Evolutionary conservation across 35 echinoderm and acorn worm species (phyloP), one percentile per base, ranked within the genome.

Genomic region (Chiridota heheva): DNA sequence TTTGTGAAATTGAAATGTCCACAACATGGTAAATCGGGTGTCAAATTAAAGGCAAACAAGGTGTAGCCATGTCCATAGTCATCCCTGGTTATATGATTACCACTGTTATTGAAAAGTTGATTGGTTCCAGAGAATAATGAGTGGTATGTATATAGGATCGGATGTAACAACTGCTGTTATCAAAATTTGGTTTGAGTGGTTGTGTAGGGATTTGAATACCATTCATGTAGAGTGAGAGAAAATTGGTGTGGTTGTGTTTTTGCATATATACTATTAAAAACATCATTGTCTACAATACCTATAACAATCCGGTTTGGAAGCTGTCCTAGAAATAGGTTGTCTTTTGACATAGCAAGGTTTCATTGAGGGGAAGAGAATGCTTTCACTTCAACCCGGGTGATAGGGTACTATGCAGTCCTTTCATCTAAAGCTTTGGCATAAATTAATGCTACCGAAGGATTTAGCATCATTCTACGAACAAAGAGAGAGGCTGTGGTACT

Each of bases 221-320:
- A 41, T 87, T 64, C 10, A 79, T 48, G 24, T 58, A 64, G 12
- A 87, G 12, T 4, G 34, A 15, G 15, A 78, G 2, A 40, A 49
- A 87, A 80, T 87, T 68, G 4, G 43, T 36, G 12, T 51, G 47
- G 29, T n/a, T 87, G 59, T 87, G 53, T 87, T 40, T 87, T 79
- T 1, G 7, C 34, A 26, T 67, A 87, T 10, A 17, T 17, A 7
- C 85, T 64, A 58, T 88, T 88, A 33, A 65, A 88, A 5, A 64
- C 59, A 12, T 78, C 62, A 31, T 67, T 59, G 20, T 67, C 64
- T 2, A 83, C 64, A 22, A 83, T n/a, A 0, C 40, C 42, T 37
- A 83, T 39, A 2, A 83, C 63, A 0, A 83, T 16, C 5, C 42
- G 64, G 24, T 71, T 70, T 6, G 81, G 81, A 20, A 83, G 63